Percentiles rank a stretch among this genome's conserved stretches.
phyloP scores from a whole-genome alignment of 2,888 invertebrate genomes.

The Cerastis rubricosa region DNA sequence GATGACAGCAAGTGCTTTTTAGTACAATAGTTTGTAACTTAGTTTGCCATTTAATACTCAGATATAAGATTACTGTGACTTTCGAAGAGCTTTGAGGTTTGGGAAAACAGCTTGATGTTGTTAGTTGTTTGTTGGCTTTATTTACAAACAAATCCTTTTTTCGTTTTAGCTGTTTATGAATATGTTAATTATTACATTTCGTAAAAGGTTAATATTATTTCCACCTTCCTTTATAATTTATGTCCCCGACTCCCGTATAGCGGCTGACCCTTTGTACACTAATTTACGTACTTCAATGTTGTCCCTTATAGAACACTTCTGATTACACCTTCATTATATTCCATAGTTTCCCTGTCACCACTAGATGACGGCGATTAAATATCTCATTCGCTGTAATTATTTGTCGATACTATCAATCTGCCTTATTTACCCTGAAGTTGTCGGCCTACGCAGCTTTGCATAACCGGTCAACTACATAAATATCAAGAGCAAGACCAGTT shows the following conservation, averaged over 20 bases:
- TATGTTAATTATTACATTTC: constrained; percentile 16
- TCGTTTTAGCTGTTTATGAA: neutral
- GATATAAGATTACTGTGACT: neutral
- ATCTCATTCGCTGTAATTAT: constrained; percentile 18
- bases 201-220: neutral
- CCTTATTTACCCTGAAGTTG: constrained; percentile 19
- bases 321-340: neutral
- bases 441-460: constrained; percentile 23
- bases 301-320: neutral
- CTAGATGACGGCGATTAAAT: constrained; percentile 21
- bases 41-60: neutral
- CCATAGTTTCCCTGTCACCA: constrained; percentile 5
- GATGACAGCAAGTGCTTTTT: constrained; percentile 8
- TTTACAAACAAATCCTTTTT: no score
- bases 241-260: neutral
- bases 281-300: constrained; percentile 30
- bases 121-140: neutral
- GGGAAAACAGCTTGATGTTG: neutral
- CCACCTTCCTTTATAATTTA: neutral
- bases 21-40: neutral
- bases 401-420: constrained; percentile 31
- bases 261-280: constrained; percentile 14
- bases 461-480: constrained; percentile 34
- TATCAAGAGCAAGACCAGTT: constrained; percentile 36
- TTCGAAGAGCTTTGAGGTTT: neutral